phyloP scores from a whole-genome alignment of 2,888 invertebrate species.

The Hofmannophila pseudospretella region DNA sequence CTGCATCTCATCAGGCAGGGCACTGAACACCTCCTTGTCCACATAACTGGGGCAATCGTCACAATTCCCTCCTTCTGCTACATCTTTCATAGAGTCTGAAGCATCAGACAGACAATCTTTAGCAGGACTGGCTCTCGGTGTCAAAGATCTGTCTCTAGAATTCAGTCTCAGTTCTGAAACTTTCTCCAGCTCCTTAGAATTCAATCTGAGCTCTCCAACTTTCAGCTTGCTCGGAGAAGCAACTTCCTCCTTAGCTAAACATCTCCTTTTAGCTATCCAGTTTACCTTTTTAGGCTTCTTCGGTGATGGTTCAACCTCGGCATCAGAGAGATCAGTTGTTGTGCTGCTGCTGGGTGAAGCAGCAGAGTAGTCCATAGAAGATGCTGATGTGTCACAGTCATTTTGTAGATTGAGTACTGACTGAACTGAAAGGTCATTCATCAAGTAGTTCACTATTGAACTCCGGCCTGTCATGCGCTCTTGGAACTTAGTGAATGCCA shows the following conservation, averaged over 20 bases:
- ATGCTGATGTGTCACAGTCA: conserved; percentile 67
- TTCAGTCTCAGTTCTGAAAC: conserved; percentile 67
- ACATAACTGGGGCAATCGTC: conserved; percentile 81
- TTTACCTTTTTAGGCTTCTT: conserved; percentile 81
- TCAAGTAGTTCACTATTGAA: conserved; percentile 85
- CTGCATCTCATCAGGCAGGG: conserved; percentile 84
- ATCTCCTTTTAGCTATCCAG: conserved; percentile 70
- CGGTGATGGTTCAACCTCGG: conserved; percentile 85
- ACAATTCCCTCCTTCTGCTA: conserved; percentile 52
- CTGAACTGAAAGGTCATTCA: conserved; percentile 88
- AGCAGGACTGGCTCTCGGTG: conserved; percentile 66
- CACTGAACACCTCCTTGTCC: conserved; percentile 83
- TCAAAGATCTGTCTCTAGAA: conserved; percentile 63
- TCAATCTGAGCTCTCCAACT: conserved; percentile 81
- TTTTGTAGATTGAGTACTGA: conserved; percentile 83
- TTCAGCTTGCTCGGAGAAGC: conserved; percentile 84
- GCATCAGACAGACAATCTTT: conserved; percentile 61
- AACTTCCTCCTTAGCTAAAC: conserved; percentile 70
- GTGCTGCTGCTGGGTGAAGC: conserved; percentile 69
- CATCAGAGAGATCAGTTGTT: conserved; percentile 80
- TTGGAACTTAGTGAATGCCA: conserved; percentile 89
- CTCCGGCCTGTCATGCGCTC: conserved; percentile 83
- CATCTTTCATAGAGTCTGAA: conserved; percentile 60
- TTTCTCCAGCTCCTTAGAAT: conserved; percentile 80
- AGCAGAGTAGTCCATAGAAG: conserved; percentile 70